Percentiles rank a stretch among this genome's conserved stretches.
Conservation (phyloP, 2,888 invertebrate species). For the Hyalella azteca region DNA sequence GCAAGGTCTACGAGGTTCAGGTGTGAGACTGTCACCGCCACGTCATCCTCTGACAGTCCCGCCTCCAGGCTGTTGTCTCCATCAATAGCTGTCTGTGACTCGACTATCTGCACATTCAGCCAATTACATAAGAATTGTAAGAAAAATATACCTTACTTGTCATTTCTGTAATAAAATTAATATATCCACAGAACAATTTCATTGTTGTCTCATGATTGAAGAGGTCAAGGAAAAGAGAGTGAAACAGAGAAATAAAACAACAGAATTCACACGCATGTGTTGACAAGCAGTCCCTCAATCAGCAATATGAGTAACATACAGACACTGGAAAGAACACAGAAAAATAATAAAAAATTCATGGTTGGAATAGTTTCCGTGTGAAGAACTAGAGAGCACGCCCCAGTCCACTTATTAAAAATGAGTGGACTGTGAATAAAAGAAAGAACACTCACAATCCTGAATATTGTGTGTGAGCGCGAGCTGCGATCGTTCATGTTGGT, state of each 20-base stretch:
- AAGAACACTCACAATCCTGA: conserved; percentile 66
- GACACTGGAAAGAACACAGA: background rate
- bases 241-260: background rate
- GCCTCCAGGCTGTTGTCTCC: conserved; percentile 68
- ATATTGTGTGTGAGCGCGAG: conserved; percentile 87
- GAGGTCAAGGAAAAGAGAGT: background rate
- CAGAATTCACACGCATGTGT: background rate
- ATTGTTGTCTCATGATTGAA: background rate
- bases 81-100: conserved; percentile 71
- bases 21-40: conserved; percentile 78
- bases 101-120: conserved; percentile 42
- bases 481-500: conserved; percentile 89
- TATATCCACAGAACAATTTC: background rate
- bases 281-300: background rate
- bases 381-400: background rate
- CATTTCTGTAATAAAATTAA: background rate
- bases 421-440: too few relatives aligned
- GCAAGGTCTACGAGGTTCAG: conserved; percentile 90
- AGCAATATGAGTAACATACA: background rate
- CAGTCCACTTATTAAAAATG: too few relatives aligned
- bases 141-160: background rate
- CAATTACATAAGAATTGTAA: background rate
- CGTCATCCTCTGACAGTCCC: conserved; percentile 60
- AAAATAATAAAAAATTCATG: background rate
- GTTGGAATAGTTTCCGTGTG: background rate